Evolutionary conservation across 2,888 invertebrate species (phyloP).

Genomic region (Resseliella maxima): DNA sequence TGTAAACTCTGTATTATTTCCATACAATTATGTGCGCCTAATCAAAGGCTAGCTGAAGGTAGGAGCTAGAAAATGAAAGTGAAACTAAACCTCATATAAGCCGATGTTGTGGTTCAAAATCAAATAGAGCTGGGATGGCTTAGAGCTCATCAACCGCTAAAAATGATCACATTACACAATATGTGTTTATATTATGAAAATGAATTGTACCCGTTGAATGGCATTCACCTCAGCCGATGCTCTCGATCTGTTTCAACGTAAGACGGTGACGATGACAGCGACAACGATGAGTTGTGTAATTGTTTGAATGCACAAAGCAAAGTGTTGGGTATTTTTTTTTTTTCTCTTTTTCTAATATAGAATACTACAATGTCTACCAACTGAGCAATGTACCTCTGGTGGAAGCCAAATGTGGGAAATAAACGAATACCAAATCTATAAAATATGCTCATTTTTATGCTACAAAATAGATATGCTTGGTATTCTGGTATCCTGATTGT

Average conservation of each 20-base stretch:
- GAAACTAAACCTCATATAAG: conserved; percentile 61
- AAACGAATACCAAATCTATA: not conserved
- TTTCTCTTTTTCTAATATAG: too few species aligned
- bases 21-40: conserved; percentile 63
- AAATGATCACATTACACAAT: conserved; percentile 52
- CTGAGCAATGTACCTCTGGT: not conserved
- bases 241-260: not conserved
- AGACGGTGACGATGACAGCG: too few species aligned
- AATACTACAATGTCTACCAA: too few species aligned
- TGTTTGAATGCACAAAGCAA: not conserved
- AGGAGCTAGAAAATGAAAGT: conserved; percentile 69
- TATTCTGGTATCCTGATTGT: conserved; percentile 63
- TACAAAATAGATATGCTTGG: conserved; percentile 8
- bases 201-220: not conserved
- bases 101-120: not conserved
- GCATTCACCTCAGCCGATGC: conserved; percentile 27
- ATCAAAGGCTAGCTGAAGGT: conserved; percentile 67
- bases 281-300: not conserved
- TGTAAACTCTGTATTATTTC: not conserved
- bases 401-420: not conserved
- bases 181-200: not conserved
- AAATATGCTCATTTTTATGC: not conserved
- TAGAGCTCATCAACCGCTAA: conserved; percentile 27
- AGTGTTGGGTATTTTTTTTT: not conserved
- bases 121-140: conserved; percentile 6